Evolutionary conservation across 1,140 invertebrate genomes (phyloP).

Genomic region (Monomorium pharaonis): DNA sequence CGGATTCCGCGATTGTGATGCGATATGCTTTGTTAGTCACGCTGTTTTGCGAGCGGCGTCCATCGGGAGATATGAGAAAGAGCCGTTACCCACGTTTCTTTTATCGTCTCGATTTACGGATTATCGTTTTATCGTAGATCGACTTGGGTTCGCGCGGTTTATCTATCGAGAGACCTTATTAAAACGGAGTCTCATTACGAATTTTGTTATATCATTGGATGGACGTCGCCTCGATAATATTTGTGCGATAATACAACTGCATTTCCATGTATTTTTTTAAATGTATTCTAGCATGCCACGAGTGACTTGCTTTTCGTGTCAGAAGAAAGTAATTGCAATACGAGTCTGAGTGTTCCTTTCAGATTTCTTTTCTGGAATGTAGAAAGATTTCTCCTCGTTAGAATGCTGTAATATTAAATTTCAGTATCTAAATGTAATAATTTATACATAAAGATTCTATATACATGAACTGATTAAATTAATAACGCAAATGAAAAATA

Average conservation of each 20-base stretch:
- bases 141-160: constrained; percentile 53
- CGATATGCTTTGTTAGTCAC: background rate
- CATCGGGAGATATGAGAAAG: background rate
- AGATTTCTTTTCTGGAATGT: background rate
- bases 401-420: background rate
- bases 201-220: background rate
- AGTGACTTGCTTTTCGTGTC: constrained; percentile 12
- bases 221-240: background rate
- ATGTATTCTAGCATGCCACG: background rate
- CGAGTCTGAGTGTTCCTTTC: background rate
- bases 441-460: background rate
- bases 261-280: background rate
- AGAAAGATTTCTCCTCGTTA: background rate
- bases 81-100: constrained; percentile 27
- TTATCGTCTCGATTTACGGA: background rate
- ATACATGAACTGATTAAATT: background rate
- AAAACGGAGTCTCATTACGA: background rate
- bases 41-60: background rate
- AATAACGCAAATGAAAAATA: background rate
- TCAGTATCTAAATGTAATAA: background rate
- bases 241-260: background rate
- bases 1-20: background rate
- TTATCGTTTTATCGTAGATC: constrained; percentile 69
- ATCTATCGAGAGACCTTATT: constrained; percentile 33
- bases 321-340: background rate